phyloP scores from a whole-genome alignment of 2,797 vertebrate species.

The Alosa sapidissima region DNA sequence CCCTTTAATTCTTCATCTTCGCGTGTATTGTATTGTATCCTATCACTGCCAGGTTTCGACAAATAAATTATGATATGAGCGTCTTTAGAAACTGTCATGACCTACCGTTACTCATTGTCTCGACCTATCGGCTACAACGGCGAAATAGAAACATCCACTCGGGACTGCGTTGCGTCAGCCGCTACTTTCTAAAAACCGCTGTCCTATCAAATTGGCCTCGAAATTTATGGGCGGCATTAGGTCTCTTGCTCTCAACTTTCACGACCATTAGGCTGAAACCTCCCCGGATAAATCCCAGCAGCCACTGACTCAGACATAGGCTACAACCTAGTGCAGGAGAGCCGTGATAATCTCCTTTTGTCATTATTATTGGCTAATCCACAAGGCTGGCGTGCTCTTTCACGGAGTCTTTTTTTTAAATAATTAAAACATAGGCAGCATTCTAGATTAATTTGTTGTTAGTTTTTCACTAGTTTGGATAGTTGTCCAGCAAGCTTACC shows the following conservation, averaged over 20 bases:
- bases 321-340: background rate
- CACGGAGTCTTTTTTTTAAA: no score
- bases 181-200: slow-evolving; percentile 11
- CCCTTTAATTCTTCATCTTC: background rate
- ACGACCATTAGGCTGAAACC: background rate
- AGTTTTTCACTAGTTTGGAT: background rate
- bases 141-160: background rate
- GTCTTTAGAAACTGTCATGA: background rate
- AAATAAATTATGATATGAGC: background rate
- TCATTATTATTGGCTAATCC: slow-evolving; percentile 8
- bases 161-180: slow-evolving; percentile 21
- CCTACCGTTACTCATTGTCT: background rate
- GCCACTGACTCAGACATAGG: background rate
- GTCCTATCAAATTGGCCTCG: slow-evolving; percentile 25
- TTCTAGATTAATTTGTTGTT: background rate
- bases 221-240: slow-evolving; percentile 18
- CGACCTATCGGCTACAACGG: background rate
- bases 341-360: slow-evolving; percentile 13
- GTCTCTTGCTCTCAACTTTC: slow-evolving; percentile 35
- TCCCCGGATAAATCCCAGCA: background rate
- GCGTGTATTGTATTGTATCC: background rate
- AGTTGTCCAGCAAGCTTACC: background rate
- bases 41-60: background rate
- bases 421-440: background rate
- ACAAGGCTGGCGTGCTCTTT: background rate